Evolutionary conservation across 1,140 invertebrate species (phyloP).

Genomic region (Paralvinella palmiformis): DNA sequence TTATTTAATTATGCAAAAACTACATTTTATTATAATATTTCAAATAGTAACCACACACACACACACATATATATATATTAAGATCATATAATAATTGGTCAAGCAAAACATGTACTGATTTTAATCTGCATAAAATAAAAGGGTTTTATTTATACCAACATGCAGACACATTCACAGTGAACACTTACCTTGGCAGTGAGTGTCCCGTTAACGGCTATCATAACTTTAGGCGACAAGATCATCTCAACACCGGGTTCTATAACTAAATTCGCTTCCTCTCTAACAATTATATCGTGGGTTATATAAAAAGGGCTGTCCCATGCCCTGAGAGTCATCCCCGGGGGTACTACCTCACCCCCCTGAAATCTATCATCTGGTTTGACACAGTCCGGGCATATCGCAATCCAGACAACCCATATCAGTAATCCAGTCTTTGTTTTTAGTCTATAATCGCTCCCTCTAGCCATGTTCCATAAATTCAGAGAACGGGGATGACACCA

Average conservation of each 20-base stretch:
- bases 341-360: too few species aligned
- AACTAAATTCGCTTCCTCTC: slow-evolving; percentile 64
- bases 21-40: too few species aligned
- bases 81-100: not conserved
- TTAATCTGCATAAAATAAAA: not conserved
- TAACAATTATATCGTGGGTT: slow-evolving; percentile 72
- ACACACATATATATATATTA: not conserved
- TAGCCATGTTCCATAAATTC: too few species aligned
- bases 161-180: not conserved
- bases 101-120: not conserved
- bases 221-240: slow-evolving; percentile 78
- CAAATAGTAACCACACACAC: not conserved
- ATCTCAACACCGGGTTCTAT: slow-evolving; percentile 81
- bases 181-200: slow-evolving; percentile 73
- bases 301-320: slow-evolving; percentile 70
- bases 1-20: too few species aligned
- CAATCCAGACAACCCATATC: too few species aligned
- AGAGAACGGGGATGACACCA: too few species aligned
- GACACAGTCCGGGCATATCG: too few species aligned
- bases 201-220: slow-evolving; percentile 81
- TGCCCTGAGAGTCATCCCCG: too few species aligned
- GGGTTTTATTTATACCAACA: not conserved
- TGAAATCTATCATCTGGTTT: too few species aligned
- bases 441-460: too few species aligned
- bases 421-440: too few species aligned